Evolutionary conservation across 2,113 vertebrate species (phyloP).

Genomic region (Pseudonaja textilis): DNA sequence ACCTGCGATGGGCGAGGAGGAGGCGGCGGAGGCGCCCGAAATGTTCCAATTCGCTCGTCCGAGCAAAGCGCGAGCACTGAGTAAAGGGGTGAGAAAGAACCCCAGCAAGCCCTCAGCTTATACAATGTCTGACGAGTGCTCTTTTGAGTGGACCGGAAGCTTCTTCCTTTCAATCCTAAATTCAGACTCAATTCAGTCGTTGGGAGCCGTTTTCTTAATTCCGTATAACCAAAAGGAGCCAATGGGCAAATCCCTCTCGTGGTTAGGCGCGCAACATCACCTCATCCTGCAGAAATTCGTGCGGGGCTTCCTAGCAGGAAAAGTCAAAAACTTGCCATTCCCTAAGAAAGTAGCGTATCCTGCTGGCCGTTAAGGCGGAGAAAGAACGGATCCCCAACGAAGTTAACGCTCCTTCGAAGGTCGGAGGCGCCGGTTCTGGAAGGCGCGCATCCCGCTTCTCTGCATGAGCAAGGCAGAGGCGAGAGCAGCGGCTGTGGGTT

Average conservation of each 20-base stretch:
- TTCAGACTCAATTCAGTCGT: neutral
- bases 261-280: neutral
- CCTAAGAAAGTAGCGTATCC: neutral
- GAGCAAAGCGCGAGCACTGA: neutral
- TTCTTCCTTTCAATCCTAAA: neutral
- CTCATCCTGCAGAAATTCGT: neutral
- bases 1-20: conserved; percentile 13
- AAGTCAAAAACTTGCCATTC: neutral
- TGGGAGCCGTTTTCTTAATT: neutral
- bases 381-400: neutral
- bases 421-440: neutral
- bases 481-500: neutral
- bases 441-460: neutral
- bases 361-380: neutral
- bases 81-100: neutral
- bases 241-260: neutral
- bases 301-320: neutral
- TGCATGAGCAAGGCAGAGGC: too few species aligned
- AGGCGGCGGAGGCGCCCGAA: conserved; percentile 1
- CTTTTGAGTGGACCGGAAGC: neutral
- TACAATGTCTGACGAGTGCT: neutral
- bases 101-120: conserved; percentile 5
- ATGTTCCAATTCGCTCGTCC: too few species aligned
- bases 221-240: neutral
- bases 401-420: neutral